Evolutionary conservation across 2,888 invertebrate species (phyloP).

Genomic region (Deilephila elpenor): DNA sequence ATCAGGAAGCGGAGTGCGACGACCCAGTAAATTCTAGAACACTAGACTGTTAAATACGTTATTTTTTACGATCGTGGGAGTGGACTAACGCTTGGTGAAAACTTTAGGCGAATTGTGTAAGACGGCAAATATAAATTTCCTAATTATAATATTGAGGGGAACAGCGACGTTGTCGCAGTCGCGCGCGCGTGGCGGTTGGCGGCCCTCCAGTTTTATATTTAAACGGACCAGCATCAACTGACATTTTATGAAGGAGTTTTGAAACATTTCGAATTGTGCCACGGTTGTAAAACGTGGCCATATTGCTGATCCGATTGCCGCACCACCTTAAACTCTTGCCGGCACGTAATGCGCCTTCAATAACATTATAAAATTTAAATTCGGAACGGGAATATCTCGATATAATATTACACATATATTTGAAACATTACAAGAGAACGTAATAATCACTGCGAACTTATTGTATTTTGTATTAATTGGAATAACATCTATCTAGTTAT

Average conservation of each 20-base stretch:
- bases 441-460: too few relatives aligned
- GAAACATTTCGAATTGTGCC: slow-evolving; percentile 48
- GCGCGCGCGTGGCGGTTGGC: slow-evolving; percentile 60
- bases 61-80: slow-evolving; percentile 22
- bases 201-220: slow-evolving; percentile 73
- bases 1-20: slow-evolving; percentile 2
- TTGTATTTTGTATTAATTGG: not conserved
- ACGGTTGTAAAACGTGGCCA: slow-evolving; percentile 28
- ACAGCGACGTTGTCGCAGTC: slow-evolving; percentile 56
- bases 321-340: slow-evolving; percentile 11
- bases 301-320: not conserved
- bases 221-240: slow-evolving; percentile 63
- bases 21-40: not conserved
- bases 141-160: slow-evolving; percentile 80
- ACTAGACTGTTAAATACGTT: slow-evolving; percentile 1
- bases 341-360: slow-evolving; percentile 1
- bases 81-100: slow-evolving; percentile 11
- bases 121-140: slow-evolving; percentile 71
- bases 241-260: slow-evolving; percentile 66
- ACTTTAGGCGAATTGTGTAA: slow-evolving; percentile 46
- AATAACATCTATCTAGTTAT: not conserved
- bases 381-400: not conserved
- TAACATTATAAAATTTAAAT: slow-evolving; percentile 18
- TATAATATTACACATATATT: not conserved
- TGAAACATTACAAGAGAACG: too few relatives aligned